Evolutionary conservation across 2,888 invertebrate genomes (phyloP).

Genomic region (Coronaproctus castanopsis): DNA sequence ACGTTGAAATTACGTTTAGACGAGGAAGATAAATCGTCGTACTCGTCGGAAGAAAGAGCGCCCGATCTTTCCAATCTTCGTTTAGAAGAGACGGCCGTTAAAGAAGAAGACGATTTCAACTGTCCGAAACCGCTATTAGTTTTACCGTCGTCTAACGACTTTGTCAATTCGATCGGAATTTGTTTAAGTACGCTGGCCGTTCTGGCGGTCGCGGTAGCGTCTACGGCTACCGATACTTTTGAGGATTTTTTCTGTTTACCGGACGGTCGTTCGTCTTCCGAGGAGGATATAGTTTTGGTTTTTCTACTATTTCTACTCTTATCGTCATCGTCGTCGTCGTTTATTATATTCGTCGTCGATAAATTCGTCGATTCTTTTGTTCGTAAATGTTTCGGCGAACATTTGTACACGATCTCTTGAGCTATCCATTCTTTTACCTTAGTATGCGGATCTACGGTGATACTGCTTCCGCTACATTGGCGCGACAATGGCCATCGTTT

Average conservation of each 20-base stretch:
- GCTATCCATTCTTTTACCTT: conserved; percentile 75
- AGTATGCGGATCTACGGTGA: conserved; percentile 61
- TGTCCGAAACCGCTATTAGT: conserved; percentile 8
- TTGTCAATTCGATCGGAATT: conserved; percentile 52
- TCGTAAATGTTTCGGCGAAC: conserved; percentile 40
- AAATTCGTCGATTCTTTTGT: conserved; percentile 10
- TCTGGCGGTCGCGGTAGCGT: conserved; percentile 54
- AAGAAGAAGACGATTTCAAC: conserved; percentile 16
- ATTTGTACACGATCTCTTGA: conserved; percentile 51
- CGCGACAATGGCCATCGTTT: conserved; percentile 32
- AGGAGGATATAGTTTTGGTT: conserved; percentile 10
- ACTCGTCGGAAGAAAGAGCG: conserved; percentile 17
- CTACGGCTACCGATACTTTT: conserved; percentile 52
- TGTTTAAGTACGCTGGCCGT: conserved; percentile 51
- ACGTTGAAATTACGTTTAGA: conserved; percentile 8
- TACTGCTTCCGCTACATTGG: conserved; percentile 30
- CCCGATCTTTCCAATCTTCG: conserved; percentile 18
- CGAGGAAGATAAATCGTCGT: conserved; percentile 10
- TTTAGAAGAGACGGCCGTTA: conserved; percentile 16
- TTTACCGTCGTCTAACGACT: conserved; percentile 25
- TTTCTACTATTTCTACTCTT: neutral
- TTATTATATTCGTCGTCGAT: neutral
- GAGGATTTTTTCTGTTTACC: conserved; percentile 3
- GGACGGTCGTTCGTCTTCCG: no score
- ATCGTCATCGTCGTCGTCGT: neutral